Conservation (phyloP, 2,888 invertebrate species). For the Parascotia fuliginaria region DNA sequence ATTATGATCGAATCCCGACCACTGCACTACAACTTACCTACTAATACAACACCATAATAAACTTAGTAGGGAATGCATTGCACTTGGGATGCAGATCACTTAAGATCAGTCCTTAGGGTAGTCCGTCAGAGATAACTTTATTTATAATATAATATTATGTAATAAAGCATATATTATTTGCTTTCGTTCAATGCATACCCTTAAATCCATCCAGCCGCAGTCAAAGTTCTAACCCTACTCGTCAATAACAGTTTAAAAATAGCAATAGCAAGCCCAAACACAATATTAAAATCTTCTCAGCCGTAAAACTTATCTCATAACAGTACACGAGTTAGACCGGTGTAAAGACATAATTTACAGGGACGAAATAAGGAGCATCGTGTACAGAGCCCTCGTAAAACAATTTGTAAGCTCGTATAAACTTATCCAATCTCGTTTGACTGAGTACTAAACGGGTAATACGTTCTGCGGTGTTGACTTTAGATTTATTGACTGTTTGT, state of each 20-base stretch:
- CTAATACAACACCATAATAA: no score
- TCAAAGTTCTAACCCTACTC: neutral
- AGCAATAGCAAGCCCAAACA: conserved; percentile 3
- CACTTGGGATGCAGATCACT: no score
- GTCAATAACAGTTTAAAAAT: conserved; percentile 3
- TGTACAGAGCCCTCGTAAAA: conserved; percentile 52
- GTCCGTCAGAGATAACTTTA: no score
- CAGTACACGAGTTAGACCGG: conserved; percentile 23
- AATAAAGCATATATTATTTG: no score
- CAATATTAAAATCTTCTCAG: conserved; percentile 25
- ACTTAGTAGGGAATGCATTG: no score
- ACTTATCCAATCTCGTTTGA: conserved; percentile 69
- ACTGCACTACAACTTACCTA: no score
- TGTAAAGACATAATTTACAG: conserved; percentile 51
- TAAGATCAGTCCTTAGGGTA: no score
- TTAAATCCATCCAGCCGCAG: neutral
- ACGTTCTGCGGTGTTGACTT: conserved; percentile 37
- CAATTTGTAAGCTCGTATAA: conserved; percentile 69
- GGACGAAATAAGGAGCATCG: conserved; percentile 51
- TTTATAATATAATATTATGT: no score
- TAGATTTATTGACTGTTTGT: conserved; percentile 59
- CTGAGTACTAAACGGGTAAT: conserved; percentile 37
- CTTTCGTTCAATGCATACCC: neutral
- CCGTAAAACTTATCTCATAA: conserved; percentile 42
- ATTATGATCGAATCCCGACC: no score